phyloP scores from a whole-genome alignment of 2,797 vertebrate species.

The Sebastes alutus region DNA sequence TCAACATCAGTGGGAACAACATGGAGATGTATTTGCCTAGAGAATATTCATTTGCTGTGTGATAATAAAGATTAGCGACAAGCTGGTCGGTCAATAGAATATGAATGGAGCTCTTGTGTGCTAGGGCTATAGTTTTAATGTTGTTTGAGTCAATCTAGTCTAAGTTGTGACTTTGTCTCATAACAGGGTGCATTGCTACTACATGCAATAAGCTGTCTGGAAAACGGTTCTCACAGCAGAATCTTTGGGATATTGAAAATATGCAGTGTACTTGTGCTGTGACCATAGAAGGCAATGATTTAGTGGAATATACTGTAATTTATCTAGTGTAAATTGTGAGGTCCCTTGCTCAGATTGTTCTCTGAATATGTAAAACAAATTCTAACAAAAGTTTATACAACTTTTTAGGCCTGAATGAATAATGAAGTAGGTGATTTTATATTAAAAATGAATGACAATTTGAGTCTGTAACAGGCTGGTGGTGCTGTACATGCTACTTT shows the following conservation, averaged over 20 bases:
- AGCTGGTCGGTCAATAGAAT: conserved; percentile 45
- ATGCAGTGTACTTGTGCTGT: not conserved
- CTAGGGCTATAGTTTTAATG: not conserved
- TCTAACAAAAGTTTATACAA: accelerated
- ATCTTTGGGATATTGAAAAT: not conserved
- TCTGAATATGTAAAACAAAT: not conserved
- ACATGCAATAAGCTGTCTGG: not conserved
- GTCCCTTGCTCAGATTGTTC: not conserved
- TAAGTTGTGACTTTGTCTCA: not conserved
- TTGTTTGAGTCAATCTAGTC: conserved; percentile 14
- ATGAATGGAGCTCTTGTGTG: conserved; percentile 57
- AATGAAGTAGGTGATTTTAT: not conserved
- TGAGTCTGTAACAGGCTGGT: accelerated
- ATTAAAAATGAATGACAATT: not conserved
- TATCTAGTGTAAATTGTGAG: not conserved
- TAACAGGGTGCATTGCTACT: not conserved
- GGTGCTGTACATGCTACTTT: not conserved
- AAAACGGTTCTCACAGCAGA: not conserved
- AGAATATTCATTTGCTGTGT: conserved; percentile 63
- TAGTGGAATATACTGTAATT: not conserved
- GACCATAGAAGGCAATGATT: not conserved
- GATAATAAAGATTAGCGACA: conserved; percentile 68
- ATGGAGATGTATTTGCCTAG: conserved; percentile 62
- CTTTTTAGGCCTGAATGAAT: not conserved
- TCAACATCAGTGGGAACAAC: conserved; percentile 70